These are phyloP conservation scores for Drosophila nigritarsus DNA, from an alignment of 2,888 invertebrate genomes.

Conservation along the genomic window DNA sequence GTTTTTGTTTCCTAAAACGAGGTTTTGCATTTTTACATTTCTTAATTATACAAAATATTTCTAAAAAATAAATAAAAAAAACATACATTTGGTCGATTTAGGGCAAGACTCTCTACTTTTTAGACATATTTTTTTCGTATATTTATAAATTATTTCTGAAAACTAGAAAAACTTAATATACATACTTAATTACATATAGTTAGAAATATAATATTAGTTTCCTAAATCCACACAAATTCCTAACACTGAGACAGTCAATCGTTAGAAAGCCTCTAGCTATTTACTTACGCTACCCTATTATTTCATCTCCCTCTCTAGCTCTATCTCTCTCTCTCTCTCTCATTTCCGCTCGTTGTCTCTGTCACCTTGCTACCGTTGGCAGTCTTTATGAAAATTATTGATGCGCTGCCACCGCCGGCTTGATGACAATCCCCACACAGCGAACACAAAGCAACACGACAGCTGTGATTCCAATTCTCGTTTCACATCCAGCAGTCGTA, in stretches of 20 bases:
- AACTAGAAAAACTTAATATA: not conserved
- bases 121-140: not conserved
- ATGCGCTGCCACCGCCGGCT: conserved; percentile 69
- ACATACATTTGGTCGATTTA: not conserved
- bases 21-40: not conserved
- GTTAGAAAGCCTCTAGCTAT: not conserved
- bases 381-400: conserved; percentile 80
- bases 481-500: conserved; percentile 22
- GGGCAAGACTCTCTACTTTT: not conserved
- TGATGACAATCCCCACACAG: conserved; percentile 74
- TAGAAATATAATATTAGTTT: not conserved
- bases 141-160: not conserved
- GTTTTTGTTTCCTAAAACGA: not conserved
- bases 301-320: not conserved
- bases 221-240: not conserved
- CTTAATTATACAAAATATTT: not conserved
- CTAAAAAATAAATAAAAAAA: not conserved
- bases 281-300: not conserved
- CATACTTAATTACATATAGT: not conserved
- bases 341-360: not conserved
- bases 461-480: conserved; percentile 10
- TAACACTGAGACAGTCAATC: not conserved
- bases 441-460: not conserved
- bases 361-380: conserved; percentile 63
- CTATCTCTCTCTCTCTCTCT: not conserved